phyloP scores from a whole-genome alignment of 2,888 invertebrate genomes.

The Pandemis cinnamomeana region DNA sequence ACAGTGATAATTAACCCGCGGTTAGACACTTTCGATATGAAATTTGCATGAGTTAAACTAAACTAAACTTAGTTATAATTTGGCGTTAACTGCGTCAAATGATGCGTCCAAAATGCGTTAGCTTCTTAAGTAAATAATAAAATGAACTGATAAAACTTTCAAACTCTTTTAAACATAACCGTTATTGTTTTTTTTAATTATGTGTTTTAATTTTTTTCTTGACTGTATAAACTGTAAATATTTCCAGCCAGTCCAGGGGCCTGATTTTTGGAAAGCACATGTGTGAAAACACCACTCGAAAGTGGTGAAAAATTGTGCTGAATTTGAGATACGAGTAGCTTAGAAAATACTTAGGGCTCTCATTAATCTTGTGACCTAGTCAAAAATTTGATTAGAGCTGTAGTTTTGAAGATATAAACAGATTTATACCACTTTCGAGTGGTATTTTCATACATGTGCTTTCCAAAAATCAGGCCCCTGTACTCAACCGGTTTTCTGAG shows the following conservation, averaged over 20 bases:
- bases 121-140: background rate
- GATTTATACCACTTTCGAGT: no score
- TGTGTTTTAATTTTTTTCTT: no score
- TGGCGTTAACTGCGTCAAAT: background rate
- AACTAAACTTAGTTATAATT: background rate
- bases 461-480: no score
- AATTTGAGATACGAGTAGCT: no score
- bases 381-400: no score
- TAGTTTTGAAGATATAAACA: no score
- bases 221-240: background rate
- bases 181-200: background rate
- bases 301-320: no score
- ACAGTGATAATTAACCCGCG: constrained; percentile 14
- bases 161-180: background rate
- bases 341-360: no score
- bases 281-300: no score
- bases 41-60: background rate
- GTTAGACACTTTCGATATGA: constrained; percentile 2
- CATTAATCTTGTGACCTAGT: no score
- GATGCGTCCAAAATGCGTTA: background rate
- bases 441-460: no score
- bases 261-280: no score
- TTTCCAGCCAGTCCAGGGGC: background rate
- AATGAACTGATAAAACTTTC: background rate
- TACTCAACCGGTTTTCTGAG: background rate